A percentile compares a stretch with the other conserved stretches of the same genome.
Evolutionary conservation across 2,888 invertebrate species (phyloP).

Genomic region (Selenia dentaria): DNA sequence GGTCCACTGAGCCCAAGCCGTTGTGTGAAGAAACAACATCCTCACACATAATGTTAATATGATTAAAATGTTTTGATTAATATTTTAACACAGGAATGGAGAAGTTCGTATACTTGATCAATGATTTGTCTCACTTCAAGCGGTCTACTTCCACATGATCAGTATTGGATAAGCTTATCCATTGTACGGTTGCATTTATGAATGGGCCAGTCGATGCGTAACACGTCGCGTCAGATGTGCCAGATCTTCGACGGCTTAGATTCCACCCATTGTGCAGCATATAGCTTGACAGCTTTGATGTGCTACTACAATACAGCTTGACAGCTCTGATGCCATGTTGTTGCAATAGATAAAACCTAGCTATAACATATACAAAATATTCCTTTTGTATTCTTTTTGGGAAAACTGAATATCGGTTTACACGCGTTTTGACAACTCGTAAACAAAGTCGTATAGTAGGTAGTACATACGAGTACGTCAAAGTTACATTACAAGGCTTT

Average conservation of each 20-base stretch:
- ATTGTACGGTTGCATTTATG: constrained; percentile 28
- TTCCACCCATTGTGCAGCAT: constrained; percentile 25
- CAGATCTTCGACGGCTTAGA: constrained; percentile 32
- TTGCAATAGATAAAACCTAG: constrained; percentile 19
- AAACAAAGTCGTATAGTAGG: too few relatives aligned
- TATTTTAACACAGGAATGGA: too few relatives aligned
- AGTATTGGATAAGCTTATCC: constrained; percentile 23
- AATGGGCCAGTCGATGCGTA: constrained; percentile 30
- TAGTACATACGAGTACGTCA: too few relatives aligned
- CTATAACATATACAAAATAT: constrained; percentile 16
- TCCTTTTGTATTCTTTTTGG: not conserved
- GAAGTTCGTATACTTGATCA: too few relatives aligned
- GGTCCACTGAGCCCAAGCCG: too few relatives aligned
- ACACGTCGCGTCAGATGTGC: constrained; percentile 28
- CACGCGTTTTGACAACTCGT: too few relatives aligned
- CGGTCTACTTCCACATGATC: constrained; percentile 7
- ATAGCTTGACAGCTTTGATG: constrained; percentile 28
- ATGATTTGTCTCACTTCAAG: not conserved
- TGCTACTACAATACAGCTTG: constrained; percentile 24
- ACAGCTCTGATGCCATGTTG: constrained; percentile 20
- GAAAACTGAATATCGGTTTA: not conserved
- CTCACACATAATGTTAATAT: too few relatives aligned
- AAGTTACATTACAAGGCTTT: too few relatives aligned
- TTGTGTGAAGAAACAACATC: too few relatives aligned
- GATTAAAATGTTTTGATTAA: too few relatives aligned